Evolutionary conservation across 2,113 vertebrate species (phyloP).

Genomic region (Deroptyus accipitrinus): DNA sequence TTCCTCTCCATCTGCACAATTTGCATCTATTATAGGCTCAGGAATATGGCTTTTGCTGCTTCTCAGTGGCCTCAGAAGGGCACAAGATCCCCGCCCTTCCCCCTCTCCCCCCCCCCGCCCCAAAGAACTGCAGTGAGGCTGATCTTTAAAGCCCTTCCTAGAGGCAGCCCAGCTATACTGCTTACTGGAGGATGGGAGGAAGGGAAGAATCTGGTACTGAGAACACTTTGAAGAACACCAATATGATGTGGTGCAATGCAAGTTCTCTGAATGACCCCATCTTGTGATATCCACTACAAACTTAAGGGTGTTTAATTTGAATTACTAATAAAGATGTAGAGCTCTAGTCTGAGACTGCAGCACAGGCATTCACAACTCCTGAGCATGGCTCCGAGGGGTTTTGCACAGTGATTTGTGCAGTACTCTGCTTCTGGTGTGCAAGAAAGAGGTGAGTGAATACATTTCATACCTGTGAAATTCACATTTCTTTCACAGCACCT

Average conservation of each 20-base stretch:
- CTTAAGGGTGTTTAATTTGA: background rate
- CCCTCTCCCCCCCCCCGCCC: too few species aligned
- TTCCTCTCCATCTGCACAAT: slow-evolving; percentile 37
- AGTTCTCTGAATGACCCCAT: background rate
- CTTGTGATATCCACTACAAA: background rate
- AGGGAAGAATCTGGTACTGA: background rate
- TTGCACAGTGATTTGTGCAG: background rate
- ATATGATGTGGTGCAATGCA: background rate
- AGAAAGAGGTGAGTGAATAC: background rate
- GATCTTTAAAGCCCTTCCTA: slow-evolving; percentile 3
- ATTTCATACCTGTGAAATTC: background rate
- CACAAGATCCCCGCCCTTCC: background rate
- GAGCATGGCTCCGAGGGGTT: background rate
- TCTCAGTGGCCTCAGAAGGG: slow-evolving; percentile 7
- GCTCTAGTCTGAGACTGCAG: background rate
- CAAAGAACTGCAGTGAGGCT: background rate
- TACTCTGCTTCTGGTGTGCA: background rate
- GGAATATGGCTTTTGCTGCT: background rate
- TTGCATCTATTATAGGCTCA: slow-evolving; percentile 12
- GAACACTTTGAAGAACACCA: background rate
- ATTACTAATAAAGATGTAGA: background rate
- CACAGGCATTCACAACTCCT: background rate
- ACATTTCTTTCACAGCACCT: background rate
- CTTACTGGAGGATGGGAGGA: background rate
- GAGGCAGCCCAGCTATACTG: background rate